phyloP scores from a whole-genome alignment of 1,140 invertebrate species.

The Oreohelix idahoensis region DNA sequence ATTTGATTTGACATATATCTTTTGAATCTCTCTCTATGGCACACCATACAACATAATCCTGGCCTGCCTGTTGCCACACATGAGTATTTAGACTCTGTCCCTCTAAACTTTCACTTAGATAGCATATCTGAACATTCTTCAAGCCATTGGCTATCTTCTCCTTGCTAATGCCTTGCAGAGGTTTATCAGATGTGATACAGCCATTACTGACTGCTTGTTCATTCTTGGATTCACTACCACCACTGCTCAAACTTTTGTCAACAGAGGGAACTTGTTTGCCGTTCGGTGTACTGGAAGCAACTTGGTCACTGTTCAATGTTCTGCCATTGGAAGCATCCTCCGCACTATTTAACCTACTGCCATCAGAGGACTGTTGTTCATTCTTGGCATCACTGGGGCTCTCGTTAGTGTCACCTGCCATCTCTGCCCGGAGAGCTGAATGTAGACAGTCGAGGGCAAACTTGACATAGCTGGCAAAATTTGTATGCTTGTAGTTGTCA shows the following conservation, averaged over 20 bases:
- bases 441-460: constrained; percentile 37
- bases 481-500: constrained; percentile 44
- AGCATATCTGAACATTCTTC: constrained; percentile 25
- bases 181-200: neutral
- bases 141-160: constrained; percentile 14
- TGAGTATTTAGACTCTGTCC: constrained; percentile 31
- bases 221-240: neutral
- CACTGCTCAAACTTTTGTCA: neutral
- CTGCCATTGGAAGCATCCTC: neutral
- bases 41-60: constrained; percentile 23
- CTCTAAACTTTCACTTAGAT: constrained; percentile 36
- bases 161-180: constrained; percentile 6
- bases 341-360: neutral
- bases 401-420: neutral
- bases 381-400: neutral
- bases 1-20: constrained; percentile 24
- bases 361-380: neutral
- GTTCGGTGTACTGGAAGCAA: neutral
- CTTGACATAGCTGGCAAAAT: constrained; percentile 36
- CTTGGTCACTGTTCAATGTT: neutral
- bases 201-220: neutral
- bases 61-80: constrained; percentile 30
- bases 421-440: constrained; percentile 7
- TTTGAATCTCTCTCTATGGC: constrained; percentile 30
- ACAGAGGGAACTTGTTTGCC: no score